Percentiles rank a stretch among this genome's conserved stretches.
Evolutionary conservation across 2,888 invertebrate genomes (phyloP).

Genomic region (Rhimphoctona megacephalus): DNA sequence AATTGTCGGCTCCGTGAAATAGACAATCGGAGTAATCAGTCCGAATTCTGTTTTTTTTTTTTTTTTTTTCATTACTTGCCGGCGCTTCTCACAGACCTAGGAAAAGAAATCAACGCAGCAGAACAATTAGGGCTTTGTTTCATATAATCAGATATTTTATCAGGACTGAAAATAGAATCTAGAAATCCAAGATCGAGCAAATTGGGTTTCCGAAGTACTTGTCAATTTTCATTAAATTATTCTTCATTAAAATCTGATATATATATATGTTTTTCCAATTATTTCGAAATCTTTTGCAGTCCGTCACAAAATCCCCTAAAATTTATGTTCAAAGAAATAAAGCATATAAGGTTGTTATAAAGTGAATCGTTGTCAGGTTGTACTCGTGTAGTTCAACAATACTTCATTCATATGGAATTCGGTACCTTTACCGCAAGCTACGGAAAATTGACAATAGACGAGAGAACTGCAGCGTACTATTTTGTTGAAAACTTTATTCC

Average conservation of each 20-base stretch:
- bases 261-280: background rate
- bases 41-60: background rate
- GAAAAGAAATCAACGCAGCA: background rate
- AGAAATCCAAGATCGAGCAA: background rate
- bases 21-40: slow-evolving; percentile 13
- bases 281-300: too few relatives aligned
- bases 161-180: background rate
- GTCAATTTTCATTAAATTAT: background rate
- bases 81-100: background rate
- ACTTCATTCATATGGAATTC: background rate
- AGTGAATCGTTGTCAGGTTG: background rate
- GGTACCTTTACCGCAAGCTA: background rate
- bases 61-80: background rate
- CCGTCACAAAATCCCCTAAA: too few relatives aligned
- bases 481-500: background rate
- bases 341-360: background rate
- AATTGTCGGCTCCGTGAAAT: slow-evolving; percentile 2
- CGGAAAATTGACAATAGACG: background rate
- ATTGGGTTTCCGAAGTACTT: background rate
- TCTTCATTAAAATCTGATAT: background rate
- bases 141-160: background rate
- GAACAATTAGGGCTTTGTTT: background rate
- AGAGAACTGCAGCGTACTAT: background rate
- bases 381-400: background rate
- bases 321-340: background rate